Base-by-base conservation (phyloP, 2,888 invertebrate genomes). In the Drosophila mulleri region DNA sequence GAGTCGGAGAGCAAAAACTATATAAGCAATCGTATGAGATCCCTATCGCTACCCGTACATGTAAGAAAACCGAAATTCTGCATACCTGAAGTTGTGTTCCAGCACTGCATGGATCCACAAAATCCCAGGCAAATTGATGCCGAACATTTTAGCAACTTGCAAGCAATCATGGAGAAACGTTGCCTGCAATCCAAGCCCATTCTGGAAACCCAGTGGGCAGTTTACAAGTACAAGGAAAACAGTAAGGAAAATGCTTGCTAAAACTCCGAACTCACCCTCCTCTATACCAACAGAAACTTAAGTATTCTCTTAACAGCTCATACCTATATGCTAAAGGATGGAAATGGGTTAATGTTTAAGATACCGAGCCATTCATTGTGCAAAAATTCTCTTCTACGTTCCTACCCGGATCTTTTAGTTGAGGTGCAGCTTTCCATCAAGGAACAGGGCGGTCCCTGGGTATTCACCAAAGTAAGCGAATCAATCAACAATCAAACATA, bases 281-380 rank as follows among this genome's bases (percentile, higher is more conserved):
- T 18, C 6, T 6, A 23, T 8, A 20, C 8, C 18, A 18, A 35
- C n/a, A n/a, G 1, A 0, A 7, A 8, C n/a, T 44, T 23, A 3
- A 8, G 5, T 6, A n/a, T 12, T n/a, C 14, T 26, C 14, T 1
- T 57, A 53, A n/a, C 35, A 75, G 76, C 23, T 26, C 3, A 32
- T 2, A 42, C 29, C 14, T 67, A 23, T 41, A 16, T n/a, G 0
- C 12, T 53, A 14, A 1, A 11, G 2, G 3, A 29, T 5, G 54
- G 39, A 2, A 6, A 56, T 0, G 20, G 52, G 1, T n/a, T 76
- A 1, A 14, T 73, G 32, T 23, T 77, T 9, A 76, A 76, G 58
- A 77, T 76, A 35, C 64, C 72, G 1, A 54, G 45, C 2, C 53
- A 68, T 45, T 32, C 1, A 3, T n/a, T 76, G 12, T 77, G 77